A percentile compares a stretch with the other conserved stretches of the same genome.
phyloP scores from a whole-genome alignment of 1,140 invertebrate species.

The Portunus trituberculatus region DNA sequence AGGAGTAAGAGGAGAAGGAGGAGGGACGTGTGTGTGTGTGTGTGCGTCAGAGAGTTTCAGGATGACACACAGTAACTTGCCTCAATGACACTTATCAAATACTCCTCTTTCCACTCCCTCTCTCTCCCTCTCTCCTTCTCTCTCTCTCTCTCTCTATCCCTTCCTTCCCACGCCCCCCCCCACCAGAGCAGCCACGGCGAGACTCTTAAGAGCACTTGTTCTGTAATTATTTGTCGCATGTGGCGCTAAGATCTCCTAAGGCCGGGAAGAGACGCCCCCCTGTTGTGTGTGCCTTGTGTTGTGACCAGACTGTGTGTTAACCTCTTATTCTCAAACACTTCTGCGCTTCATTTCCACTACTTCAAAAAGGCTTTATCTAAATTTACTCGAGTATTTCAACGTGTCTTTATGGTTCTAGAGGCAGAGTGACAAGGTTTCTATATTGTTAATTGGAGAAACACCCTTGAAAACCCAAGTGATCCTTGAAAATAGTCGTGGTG shows the following conservation, averaged over 20 bases:
- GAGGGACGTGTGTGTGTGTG: neutral
- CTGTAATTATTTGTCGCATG: slow-evolving; percentile 68
- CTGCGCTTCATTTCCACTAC: too few species aligned
- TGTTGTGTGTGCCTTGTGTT: neutral
- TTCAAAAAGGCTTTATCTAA: too few species aligned
- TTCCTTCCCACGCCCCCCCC: neutral
- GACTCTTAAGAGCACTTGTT: slow-evolving; percentile 54
- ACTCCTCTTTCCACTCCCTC: neutral
- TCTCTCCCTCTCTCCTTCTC: neutral
- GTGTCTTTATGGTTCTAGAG: too few species aligned
- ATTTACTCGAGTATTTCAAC: too few species aligned
- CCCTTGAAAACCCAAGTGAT: too few species aligned
- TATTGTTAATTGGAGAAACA: too few species aligned
- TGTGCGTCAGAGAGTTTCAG: neutral
- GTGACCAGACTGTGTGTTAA: too few species aligned
- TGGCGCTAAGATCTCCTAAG: slow-evolving; percentile 15
- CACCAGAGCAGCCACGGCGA: neutral
- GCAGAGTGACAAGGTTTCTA: too few species aligned
- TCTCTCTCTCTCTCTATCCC: neutral
- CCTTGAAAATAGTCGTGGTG: too few species aligned
- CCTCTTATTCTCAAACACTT: too few species aligned
- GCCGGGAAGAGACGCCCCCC: neutral
- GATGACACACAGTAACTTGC: neutral
- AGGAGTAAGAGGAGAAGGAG: neutral
- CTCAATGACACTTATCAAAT: slow-evolving; percentile 63